Evolutionary conservation across 2,797 vertebrate genomes (phyloP), one percentile per base, ranked within the genome.

Genomic region (Sandelia bainsii): DNA sequence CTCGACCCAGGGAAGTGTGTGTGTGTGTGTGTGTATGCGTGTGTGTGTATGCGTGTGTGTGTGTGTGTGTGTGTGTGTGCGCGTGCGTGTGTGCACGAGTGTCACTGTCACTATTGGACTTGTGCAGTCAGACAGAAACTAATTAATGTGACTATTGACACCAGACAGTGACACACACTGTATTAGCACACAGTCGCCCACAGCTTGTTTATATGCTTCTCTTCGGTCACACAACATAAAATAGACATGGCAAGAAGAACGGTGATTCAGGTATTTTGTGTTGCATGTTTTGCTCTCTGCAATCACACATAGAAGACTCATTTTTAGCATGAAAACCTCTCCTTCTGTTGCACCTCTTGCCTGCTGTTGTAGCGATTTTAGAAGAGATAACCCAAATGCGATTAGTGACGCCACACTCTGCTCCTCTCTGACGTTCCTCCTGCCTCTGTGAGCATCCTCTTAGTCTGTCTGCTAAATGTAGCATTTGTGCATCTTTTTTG

Each of bases 71-170:
- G 27, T 29, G 27, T 29, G 27, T 29, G 27, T 29, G 27, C 6
- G 22, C 22, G 7, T 45, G 23, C 57, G 62, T 37, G 5, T 25
- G 16, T 10, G 11, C 5, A 7, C 4, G 9, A 25, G 20, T 70
- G 51, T 68, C 27, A 29, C 10, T 53, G 32, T 56, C 27, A 20
- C 25, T 29, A 48, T 68, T 63, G 71, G 63, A 72, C 42, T 22
- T 57, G 20, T 76, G 51, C 66, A 72, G 42, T 74, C 77, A 69
- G 67, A 82, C 72, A 69, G 69, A 83, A 82, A 72, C 46, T 69
- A 74, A 88, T 85, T 79, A 58, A 85, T 89, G 62, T 64, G 64
- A 68, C 37, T 73, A 80, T 86, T 73, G 81, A 90, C 62, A 71
- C 22, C 50, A 61, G 72, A 64, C 69, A 42, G 52, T 49, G 37